phyloP scores from a whole-genome alignment of 2,888 invertebrate genomes.

The Palloptera scutellata region DNA sequence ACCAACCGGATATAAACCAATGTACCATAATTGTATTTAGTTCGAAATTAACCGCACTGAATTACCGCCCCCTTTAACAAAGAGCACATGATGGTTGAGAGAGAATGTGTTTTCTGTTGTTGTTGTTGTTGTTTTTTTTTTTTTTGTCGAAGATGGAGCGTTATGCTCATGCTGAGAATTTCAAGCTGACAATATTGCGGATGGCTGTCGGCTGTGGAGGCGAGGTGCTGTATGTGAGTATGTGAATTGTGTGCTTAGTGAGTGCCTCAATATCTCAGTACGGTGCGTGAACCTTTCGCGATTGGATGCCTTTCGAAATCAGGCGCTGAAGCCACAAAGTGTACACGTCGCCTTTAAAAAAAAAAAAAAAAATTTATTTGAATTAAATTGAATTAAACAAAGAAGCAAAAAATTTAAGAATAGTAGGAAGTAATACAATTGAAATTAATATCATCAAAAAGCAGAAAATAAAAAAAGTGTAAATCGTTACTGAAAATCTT shows the following conservation, averaged over 20 bases:
- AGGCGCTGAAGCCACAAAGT: conserved; percentile 30
- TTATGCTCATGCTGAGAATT: too few relatives aligned
- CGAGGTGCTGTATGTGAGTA: background rate
- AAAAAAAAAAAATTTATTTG: conserved; percentile 22
- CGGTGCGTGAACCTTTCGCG: conserved; percentile 60
- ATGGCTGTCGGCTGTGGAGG: background rate
- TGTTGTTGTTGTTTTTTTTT: background rate
- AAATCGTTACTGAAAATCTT: too few relatives aligned
- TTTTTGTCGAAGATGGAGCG: background rate
- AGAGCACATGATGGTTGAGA: background rate
- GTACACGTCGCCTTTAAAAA: conserved; percentile 21
- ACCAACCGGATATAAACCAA: too few relatives aligned
- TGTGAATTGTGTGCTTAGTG: conserved; percentile 17
- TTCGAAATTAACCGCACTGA: too few relatives aligned
- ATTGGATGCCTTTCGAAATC: conserved; percentile 54
- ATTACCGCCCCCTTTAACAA: too few relatives aligned
- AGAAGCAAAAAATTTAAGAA: conserved; percentile 30
- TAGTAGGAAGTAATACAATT: conserved; percentile 23
- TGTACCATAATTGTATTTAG: too few relatives aligned
- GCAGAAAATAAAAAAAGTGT: too few relatives aligned
- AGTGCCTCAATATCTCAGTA: conserved; percentile 50
- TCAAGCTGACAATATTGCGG: too few relatives aligned
- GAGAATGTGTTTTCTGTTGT: background rate
- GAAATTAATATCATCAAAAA: background rate
- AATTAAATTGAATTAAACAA: conserved; percentile 35